Conservation (phyloP, 2,113 vertebrate genomes). For the Colossoma macropomum region DNA sequence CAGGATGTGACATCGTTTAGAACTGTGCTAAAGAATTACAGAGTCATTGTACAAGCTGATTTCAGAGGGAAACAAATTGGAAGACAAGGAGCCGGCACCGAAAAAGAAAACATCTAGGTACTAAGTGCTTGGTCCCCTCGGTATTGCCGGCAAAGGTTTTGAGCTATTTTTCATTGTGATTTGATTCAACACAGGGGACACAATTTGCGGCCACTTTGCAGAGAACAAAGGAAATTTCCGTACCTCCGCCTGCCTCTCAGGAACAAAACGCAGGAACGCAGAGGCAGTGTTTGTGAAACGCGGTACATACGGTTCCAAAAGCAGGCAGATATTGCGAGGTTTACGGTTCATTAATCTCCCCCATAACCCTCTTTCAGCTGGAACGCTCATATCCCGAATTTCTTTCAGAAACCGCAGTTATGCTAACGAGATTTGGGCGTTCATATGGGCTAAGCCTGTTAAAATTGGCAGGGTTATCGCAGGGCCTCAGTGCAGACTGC, state of each 20-base stretch:
- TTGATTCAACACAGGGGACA: constrained; percentile 5
- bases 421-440: constrained; percentile 56
- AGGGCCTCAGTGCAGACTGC: constrained; percentile 3
- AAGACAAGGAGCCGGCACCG: neutral
- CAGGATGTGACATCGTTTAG: constrained; percentile 8
- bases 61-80: neutral
- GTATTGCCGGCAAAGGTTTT: neutral
- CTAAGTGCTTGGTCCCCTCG: neutral
- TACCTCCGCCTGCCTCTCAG: neutral
- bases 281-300: neutral
- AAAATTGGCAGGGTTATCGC: constrained; percentile 35
- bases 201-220: constrained; percentile 34
- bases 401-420: constrained; percentile 52
- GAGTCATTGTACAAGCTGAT: neutral
- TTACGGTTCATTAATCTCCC: constrained; percentile 43
- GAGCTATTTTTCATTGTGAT: neutral
- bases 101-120: neutral
- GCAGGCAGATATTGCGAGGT: constrained; percentile 17
- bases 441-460: constrained; percentile 47
- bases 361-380: constrained; percentile 32
- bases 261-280: neutral
- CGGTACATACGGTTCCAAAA: constrained; percentile 6
- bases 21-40: neutral
- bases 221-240: constrained; percentile 12
- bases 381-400: constrained; percentile 42